Base-by-base conservation (phyloP, 2,888 invertebrate species). In the Blomia tropicalis region DNA sequence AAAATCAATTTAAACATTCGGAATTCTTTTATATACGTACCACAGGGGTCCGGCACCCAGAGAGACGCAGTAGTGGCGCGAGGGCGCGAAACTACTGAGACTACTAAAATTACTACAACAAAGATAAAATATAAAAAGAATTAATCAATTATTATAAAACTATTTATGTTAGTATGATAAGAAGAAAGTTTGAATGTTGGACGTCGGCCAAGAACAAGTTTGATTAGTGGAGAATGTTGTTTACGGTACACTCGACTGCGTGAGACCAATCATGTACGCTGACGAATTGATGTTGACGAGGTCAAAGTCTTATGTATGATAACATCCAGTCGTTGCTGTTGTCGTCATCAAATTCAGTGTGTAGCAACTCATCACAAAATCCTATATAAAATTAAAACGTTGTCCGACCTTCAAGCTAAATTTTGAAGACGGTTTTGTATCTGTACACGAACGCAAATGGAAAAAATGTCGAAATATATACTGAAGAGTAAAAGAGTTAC, bases 31-130 rank as follows among this genome's bases (percentile, higher is more conserved):
- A 29, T 14, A 5, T 14, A 54, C 60, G 30, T 53, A 60, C 63
- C 63, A 63, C 63, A 54, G 63, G 47, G 65, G 65, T 60, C 58
- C 64, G 41, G 64, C 19, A 47, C 59, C 64, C 65, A 54, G 62
- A 47, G 41, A 54, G 56, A 63, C 56, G 58, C 61, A 62, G 31
- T 41, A 63, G 58, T 56, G 62, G 29, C 56, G 19, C 17, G 58
- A 27, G 5, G 62, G 62, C 11, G 32, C 62, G 7, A 58, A 43
- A 32, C 58, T 41, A 43, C 29, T 41, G 43, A 56, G 29, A 56
- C 51, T 47, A 47, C 51, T 47, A 47, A 14, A 30, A 11, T 56
- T 14, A 56, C 56, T 56, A 36, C 31, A 27, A 54, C 54, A 19
- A 54, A 54, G 25, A 5, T 2, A 56, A 29, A 32, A 36, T 41